phyloP scores from a whole-genome alignment of 2,888 invertebrate species.

The Tenthredo mesomela region DNA sequence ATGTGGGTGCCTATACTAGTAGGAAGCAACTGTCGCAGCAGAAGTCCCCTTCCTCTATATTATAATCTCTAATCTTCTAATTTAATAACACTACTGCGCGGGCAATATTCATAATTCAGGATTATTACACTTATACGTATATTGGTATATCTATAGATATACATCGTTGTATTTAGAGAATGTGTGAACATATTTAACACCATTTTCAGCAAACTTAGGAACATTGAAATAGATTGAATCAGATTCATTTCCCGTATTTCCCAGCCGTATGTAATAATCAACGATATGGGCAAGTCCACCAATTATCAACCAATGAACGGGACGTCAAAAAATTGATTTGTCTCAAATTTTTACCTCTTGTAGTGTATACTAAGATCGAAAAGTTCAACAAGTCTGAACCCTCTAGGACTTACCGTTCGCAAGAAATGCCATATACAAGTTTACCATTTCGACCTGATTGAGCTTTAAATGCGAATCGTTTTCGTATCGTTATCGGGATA shows the following conservation, averaged over 20 bases:
- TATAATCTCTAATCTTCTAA: constrained; percentile 30
- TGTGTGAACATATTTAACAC: not conserved
- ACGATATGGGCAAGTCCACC: too few species aligned
- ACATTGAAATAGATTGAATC: not conserved
- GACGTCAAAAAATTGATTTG: too few species aligned
- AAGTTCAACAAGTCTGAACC: too few species aligned
- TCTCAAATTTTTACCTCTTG: too few species aligned
- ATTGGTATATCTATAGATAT: not conserved
- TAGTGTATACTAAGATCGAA: too few species aligned
- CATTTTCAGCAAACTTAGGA: not conserved
- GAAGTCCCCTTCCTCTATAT: not conserved
- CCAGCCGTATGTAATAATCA: not conserved
- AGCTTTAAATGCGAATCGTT: too few species aligned
- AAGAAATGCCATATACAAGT: too few species aligned
- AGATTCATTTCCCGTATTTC: not conserved
- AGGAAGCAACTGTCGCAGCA: not conserved
- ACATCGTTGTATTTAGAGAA: not conserved
- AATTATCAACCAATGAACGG: too few species aligned
- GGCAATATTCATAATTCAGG: constrained; percentile 39
- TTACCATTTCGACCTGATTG: too few species aligned
- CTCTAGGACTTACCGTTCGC: too few species aligned
- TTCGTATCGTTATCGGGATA: too few species aligned
- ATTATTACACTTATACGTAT: not conserved
- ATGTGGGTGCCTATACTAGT: not conserved
- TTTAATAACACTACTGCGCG: constrained; percentile 27